These are phyloP conservation scores for Spinus olivaceus DNA, from an alignment of 2,797 vertebrate species.

Conservation along the genomic window DNA sequence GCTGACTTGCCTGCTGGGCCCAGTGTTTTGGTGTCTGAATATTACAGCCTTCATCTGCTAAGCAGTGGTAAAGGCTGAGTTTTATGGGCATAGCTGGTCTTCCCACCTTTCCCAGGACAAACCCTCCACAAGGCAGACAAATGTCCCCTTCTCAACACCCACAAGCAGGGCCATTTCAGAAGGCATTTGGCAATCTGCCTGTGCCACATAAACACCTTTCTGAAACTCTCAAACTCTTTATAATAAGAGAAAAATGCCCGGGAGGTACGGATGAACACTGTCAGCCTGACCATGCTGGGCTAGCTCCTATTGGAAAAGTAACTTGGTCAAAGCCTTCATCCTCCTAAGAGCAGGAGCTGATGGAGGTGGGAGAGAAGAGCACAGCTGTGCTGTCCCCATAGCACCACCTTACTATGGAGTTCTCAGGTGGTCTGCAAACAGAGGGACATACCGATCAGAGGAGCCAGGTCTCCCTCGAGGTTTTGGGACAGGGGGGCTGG, in stretches of 20 bases:
- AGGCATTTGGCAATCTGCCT: not conserved
- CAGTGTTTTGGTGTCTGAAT: not conserved
- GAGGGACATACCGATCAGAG: slow-evolving; percentile 82
- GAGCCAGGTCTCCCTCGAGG: slow-evolving; percentile 86
- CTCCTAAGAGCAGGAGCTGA: not conserved
- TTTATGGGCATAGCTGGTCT: not conserved
- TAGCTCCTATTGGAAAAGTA: not conserved
- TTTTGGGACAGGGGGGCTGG: slow-evolving; percentile 82
- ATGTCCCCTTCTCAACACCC: not conserved
- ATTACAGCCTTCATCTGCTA: not conserved
- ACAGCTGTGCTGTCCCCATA: not conserved
- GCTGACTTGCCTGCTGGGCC: not conserved
- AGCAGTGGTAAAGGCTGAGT: not conserved
- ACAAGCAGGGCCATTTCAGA: not conserved
- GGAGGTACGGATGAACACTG: not conserved
- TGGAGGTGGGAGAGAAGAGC: not conserved
- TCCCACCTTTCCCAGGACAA: not conserved
- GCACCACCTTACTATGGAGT: not conserved
- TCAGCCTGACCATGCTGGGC: not conserved
- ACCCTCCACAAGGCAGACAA: not conserved
- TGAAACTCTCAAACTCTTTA: not conserved
- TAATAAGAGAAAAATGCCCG: not conserved
- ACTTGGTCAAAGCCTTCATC: not conserved
- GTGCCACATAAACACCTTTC: not conserved
- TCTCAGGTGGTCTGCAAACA: not conserved